These are phyloP conservation scores for Ctenopoma kingsleyae DNA, from an alignment of 2,797 vertebrate genomes.

Conservation along the genomic window DNA sequence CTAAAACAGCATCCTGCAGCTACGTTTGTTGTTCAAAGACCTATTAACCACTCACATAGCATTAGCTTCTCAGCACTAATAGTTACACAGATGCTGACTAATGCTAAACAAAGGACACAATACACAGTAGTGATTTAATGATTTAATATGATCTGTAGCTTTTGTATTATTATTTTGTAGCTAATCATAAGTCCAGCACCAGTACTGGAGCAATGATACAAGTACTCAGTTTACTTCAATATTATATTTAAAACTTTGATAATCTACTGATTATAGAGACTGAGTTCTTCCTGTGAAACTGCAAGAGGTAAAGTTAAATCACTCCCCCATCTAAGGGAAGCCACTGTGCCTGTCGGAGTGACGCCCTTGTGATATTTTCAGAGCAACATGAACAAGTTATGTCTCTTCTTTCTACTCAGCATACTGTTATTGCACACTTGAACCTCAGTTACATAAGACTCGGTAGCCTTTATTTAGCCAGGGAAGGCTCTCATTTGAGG, in stretches of 20 bases:
- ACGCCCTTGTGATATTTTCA: constrained; percentile 58
- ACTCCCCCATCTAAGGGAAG: constrained; percentile 13
- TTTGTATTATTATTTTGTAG: too few relatives aligned
- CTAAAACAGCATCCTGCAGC: constrained; percentile 61
- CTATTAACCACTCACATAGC: constrained; percentile 50
- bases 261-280: background rate
- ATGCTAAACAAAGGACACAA: constrained; percentile 18
- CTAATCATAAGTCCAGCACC: background rate
- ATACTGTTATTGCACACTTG: constrained; percentile 58
- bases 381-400: constrained; percentile 50
- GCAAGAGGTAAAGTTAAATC: constrained; percentile 6
- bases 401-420: constrained; percentile 43
- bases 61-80: constrained; percentile 42
- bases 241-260: background rate
- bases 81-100: constrained; percentile 16
- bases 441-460: constrained; percentile 68
- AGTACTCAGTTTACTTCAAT: background rate
- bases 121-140: background rate
- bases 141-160: background rate
- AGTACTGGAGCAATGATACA: background rate
- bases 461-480: constrained; percentile 71
- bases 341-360: constrained; percentile 24
- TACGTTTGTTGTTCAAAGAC: constrained; percentile 55
- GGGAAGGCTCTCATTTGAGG: constrained; percentile 81
- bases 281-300: constrained; percentile 17